Conservation (phyloP, 2,888 invertebrate species). For the Tortricodes alternella region DNA sequence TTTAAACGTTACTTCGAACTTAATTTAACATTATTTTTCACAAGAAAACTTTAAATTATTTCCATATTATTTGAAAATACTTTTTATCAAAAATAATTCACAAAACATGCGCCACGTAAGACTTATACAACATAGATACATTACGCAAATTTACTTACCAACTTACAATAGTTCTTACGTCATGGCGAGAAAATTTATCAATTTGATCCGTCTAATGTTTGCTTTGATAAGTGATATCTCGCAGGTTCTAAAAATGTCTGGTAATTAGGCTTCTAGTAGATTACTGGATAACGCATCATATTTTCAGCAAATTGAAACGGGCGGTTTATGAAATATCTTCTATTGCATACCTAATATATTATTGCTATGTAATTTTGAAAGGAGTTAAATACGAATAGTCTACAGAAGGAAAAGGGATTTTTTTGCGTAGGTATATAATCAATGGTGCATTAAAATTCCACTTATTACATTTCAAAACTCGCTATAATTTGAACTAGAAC, state of each 20-base stretch:
- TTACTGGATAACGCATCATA: neutral
- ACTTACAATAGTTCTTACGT: slow-evolving; percentile 28
- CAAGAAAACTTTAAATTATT: too few relatives aligned
- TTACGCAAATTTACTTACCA: slow-evolving; percentile 2
- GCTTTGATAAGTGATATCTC: slow-evolving; percentile 56
- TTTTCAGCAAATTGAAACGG: neutral
- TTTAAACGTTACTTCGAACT: too few relatives aligned
- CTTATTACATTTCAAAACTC: too few relatives aligned
- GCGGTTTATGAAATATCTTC: neutral
- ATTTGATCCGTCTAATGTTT: slow-evolving; percentile 56
- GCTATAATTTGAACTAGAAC: too few relatives aligned
- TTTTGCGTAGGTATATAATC: too few relatives aligned
- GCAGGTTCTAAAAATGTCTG: slow-evolving; percentile 30
- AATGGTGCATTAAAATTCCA: too few relatives aligned
- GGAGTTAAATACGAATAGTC: too few relatives aligned
- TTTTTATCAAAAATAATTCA: neutral
- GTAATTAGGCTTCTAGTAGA: slow-evolving; percentile 19
- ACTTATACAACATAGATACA: neutral
- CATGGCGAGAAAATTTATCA: slow-evolving; percentile 43
- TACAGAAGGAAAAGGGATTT: too few relatives aligned
- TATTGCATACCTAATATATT: too few relatives aligned
- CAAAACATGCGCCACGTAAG: neutral
- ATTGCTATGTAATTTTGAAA: too few relatives aligned
- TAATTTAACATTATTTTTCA: too few relatives aligned
- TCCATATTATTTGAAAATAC: too few relatives aligned